Evolutionary conservation across 2,113 vertebrate genomes (phyloP).

Genomic region (Felis catus): F.catus_Fca126_mat1.0 CM031417.1:112456501-112457000

Average conservation of each 20-base stretch:
- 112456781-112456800: not conserved
- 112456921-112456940: not conserved
- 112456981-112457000: not conserved
- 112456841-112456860: not conserved
- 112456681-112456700: not conserved
- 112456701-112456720: not conserved
- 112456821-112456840: not conserved
- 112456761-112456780: not conserved
- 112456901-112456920: not conserved
- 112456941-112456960: not conserved
- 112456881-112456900: not conserved
- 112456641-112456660: not conserved
- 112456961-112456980: not conserved
- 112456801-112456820: not conserved
- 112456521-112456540: not conserved
- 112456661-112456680: not conserved
- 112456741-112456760: not conserved
- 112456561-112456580: not conserved
- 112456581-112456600: not conserved
- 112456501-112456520: not conserved
- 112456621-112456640: not conserved
- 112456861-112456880: not conserved
- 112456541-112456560: not conserved
- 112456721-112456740: not conserved
- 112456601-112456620: not conserved